These are phyloP conservation scores for Coremacera marginata DNA, from an alignment of 2,888 invertebrate species.

Conservation along the genomic window DNA sequence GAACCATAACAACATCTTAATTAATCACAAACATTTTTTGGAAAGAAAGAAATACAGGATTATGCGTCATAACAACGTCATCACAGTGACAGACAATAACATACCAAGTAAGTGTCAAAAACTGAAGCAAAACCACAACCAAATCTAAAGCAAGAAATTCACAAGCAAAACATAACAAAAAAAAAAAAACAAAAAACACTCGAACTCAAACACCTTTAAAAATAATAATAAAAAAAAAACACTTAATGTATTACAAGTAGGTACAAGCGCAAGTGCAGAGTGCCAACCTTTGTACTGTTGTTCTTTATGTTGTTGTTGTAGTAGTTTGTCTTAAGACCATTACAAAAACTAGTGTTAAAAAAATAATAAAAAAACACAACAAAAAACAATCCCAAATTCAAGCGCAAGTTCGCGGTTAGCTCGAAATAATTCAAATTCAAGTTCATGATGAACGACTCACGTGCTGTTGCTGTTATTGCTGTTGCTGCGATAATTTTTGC, in stretches of 20 bases:
- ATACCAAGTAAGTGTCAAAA: background rate
- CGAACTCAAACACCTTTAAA: background rate
- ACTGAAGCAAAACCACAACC: background rate
- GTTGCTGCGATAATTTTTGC: background rate
- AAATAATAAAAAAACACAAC: conserved; percentile 20
- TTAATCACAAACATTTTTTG: no score
- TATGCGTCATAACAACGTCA: no score
- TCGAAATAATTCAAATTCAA: conserved; percentile 61
- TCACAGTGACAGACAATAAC: no score
- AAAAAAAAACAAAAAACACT: conserved; percentile 9
- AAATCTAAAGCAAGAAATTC: conserved; percentile 35
- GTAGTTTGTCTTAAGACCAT: conserved; percentile 30
- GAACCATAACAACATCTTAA: no score
- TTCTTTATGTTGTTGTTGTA: background rate
- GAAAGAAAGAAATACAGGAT: no score
- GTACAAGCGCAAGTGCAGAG: background rate
- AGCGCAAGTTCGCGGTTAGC: conserved; percentile 35
- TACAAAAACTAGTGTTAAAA: conserved; percentile 36
- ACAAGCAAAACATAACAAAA: conserved; percentile 51
- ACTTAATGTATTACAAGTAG: conserved; percentile 13
- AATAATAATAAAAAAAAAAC: conserved; percentile 12
- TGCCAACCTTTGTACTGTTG: background rate
- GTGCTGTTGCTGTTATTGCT: conserved; percentile 45
- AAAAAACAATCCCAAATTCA: conserved; percentile 9
- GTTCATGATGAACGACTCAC: conserved; percentile 54